Conservation (phyloP, 2,797 vertebrate species). For the Phylloscopus collybita region DNA sequence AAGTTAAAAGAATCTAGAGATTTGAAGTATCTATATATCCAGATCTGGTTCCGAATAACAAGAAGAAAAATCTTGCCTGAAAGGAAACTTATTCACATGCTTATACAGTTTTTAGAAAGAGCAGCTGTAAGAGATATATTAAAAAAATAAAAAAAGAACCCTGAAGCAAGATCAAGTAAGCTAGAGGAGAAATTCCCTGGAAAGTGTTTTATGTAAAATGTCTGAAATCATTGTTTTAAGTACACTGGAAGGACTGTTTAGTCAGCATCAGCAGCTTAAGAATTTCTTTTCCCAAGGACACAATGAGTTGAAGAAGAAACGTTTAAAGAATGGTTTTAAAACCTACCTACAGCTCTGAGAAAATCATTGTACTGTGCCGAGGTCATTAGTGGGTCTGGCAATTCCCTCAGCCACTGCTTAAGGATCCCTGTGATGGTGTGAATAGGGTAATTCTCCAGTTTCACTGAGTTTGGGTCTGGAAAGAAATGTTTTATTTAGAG, state of each 20-base stretch:
- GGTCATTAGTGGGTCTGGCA: slow-evolving; percentile 96
- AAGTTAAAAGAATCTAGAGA: background rate
- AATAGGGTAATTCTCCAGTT: slow-evolving; percentile 93
- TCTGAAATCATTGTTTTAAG: background rate
- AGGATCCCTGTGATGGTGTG: slow-evolving; percentile 95
- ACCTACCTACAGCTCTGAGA: slow-evolving; percentile 91
- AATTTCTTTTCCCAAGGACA: background rate
- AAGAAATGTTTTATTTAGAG: background rate
- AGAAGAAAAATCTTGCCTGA: background rate
- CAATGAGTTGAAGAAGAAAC: background rate
- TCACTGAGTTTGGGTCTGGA: slow-evolving; percentile 84
- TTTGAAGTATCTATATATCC: background rate
- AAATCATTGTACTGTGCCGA: slow-evolving; percentile 93
- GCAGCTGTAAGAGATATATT: background rate
- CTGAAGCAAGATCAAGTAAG: background rate
- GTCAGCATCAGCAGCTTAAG: background rate
- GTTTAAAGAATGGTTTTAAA: background rate
- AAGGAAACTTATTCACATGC: background rate
- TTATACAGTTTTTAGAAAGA: background rate
- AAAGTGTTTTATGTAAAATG: background rate
- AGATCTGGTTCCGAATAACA: background rate
- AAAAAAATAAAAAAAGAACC: background rate
- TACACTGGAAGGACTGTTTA: background rate
- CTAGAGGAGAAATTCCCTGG: background rate
- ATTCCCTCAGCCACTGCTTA: slow-evolving; percentile 95